phyloP scores from a whole-genome alignment of 2,113 vertebrate genomes.

The Raja brachyura region DNA sequence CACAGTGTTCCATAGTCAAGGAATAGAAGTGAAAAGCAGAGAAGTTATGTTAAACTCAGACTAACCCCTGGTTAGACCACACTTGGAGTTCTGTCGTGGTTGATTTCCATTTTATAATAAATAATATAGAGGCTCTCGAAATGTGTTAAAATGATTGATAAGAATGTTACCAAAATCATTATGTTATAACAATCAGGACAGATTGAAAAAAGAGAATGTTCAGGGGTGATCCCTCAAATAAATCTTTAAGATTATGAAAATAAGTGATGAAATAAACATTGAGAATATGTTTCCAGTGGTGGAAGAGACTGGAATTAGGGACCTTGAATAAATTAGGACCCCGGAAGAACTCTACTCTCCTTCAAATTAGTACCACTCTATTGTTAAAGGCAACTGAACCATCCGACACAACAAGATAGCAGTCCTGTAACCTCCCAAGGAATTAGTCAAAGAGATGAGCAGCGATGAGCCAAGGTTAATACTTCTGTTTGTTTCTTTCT shows the following conservation, averaged over 20 bases:
- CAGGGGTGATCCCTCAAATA: too few species aligned
- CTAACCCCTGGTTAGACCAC: neutral
- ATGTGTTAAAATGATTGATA: neutral
- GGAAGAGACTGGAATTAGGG: neutral
- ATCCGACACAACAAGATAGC: too few species aligned
- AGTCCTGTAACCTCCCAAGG: too few species aligned
- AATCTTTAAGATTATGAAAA: too few species aligned
- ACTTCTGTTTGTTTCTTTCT: neutral
- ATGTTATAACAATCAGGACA: neutral
- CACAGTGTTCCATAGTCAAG: neutral
- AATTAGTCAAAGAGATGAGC: too few species aligned
- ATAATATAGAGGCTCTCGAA: neutral
- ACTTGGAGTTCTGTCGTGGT: neutral
- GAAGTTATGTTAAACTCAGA: slow-evolving; percentile 2
- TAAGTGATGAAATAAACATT: too few species aligned
- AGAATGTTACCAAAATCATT: neutral
- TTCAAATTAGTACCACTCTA: neutral
- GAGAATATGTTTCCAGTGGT: too few species aligned
- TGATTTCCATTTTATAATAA: neutral
- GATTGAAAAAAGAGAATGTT: neutral
- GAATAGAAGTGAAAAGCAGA: neutral
- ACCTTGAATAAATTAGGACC: neutral
- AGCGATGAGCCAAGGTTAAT: neutral
- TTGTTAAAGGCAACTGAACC: too few species aligned
- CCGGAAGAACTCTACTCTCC: neutral